Percentiles rank a stretch among this genome's conserved stretches.
Conservation (phyloP, 1,140 invertebrate genomes). For the Saccostrea cuccullata region DNA sequence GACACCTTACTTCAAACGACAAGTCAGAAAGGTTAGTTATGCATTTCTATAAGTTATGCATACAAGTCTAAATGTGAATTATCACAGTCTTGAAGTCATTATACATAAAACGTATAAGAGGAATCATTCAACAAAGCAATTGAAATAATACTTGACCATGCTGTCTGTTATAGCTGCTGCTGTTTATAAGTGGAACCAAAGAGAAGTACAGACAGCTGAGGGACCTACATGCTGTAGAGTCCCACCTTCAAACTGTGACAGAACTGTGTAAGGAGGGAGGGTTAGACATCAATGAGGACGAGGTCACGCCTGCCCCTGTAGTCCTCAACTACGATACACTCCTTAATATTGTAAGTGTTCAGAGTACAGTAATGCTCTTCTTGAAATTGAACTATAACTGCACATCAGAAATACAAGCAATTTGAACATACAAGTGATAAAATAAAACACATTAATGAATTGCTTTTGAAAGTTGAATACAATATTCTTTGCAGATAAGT, state of each 20-base stretch:
- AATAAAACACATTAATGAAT: too few species aligned
- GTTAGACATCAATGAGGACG: slow-evolving; percentile 61
- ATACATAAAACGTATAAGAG: too few species aligned
- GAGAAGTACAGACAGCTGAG: slow-evolving; percentile 95
- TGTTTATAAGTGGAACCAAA: slow-evolving; percentile 96
- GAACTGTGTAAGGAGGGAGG: slow-evolving; percentile 77
- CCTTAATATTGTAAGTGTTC: slow-evolving; percentile 84
- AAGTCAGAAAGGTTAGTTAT: slow-evolving; percentile 79
- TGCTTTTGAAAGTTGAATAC: too few species aligned
- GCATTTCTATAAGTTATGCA: background rate
- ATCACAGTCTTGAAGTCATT: too few species aligned
- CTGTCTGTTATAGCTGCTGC: slow-evolving; percentile 83
- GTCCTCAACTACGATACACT: slow-evolving; percentile 91
- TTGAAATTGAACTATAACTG: too few species aligned
- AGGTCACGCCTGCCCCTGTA: slow-evolving; percentile 64
- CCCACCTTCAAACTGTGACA: slow-evolving; percentile 78
- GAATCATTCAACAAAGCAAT: too few species aligned
- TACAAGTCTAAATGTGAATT: too few species aligned
- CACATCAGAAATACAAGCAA: too few species aligned
- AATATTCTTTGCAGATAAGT: too few species aligned
- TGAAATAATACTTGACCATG: background rate
- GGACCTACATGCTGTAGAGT: slow-evolving; percentile 89
- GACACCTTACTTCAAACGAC: slow-evolving; percentile 80
- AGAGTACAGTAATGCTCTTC: background rate
- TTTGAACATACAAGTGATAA: too few species aligned